A percentile compares a stretch with the other conserved stretches of the same genome.
phyloP scores from a whole-genome alignment of 2,797 vertebrate species.

The Hemitrygon akajei region DNA sequence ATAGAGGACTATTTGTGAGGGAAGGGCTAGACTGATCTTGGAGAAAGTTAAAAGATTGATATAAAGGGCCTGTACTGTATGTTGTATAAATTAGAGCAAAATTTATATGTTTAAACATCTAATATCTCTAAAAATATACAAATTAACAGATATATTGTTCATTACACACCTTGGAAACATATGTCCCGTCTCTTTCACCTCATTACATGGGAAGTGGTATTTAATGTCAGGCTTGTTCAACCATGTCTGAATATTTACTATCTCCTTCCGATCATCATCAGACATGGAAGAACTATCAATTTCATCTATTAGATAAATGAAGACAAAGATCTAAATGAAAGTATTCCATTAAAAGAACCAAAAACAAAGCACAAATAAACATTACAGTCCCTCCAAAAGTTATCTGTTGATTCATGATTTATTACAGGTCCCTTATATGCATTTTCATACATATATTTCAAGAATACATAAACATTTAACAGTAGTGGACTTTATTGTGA shows the following conservation, averaged over 20 bases:
- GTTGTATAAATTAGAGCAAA: background rate
- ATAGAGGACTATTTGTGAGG: no score
- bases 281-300: conserved; percentile 97
- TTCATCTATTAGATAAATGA: conserved; percentile 68
- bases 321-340: background rate
- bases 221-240: conserved; percentile 95
- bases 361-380: background rate
- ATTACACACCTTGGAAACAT: conserved; percentile 86
- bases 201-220: conserved; percentile 87
- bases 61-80: no score
- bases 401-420: background rate
- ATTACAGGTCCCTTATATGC: background rate
- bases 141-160: background rate
- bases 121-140: background rate
- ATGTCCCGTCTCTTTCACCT: conserved; percentile 95
- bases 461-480: background rate
- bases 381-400: background rate
- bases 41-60: no score
- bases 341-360: background rate
- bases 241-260: conserved; percentile 97
- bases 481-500: background rate
- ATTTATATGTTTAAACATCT: background rate
- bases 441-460: background rate
- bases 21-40: no score
- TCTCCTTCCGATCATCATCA: conserved; percentile 93